Percentiles rank a stretch among this genome's conserved stretches.
Conservation (phyloP, 2,888 invertebrate genomes). For the Standfussiana lucernea region DNA sequence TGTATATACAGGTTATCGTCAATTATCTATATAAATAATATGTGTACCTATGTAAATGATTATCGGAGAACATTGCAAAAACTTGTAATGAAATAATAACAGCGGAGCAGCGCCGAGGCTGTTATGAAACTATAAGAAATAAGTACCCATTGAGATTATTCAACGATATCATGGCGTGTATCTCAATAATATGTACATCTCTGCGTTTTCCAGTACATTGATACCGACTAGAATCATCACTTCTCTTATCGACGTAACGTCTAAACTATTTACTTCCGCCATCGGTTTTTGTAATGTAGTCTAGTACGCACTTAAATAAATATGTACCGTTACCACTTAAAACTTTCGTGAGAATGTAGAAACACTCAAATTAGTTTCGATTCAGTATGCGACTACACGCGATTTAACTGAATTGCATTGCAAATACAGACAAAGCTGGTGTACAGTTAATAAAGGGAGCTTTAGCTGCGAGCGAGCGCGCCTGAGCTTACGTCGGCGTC, state of each 20-base stretch:
- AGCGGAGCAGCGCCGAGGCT: slow-evolving; percentile 50
- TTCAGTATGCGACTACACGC: slow-evolving; percentile 67
- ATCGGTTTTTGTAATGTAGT: slow-evolving; percentile 74
- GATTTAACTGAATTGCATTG: slow-evolving; percentile 69
- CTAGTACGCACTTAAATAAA: slow-evolving; percentile 71
- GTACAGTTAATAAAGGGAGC: slow-evolving; percentile 60
- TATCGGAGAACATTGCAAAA: slow-evolving; percentile 53
- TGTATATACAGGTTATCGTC: slow-evolving; percentile 14
- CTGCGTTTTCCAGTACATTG: slow-evolving; percentile 48
- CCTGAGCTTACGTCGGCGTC: slow-evolving; percentile 12
- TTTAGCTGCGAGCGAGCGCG: slow-evolving; percentile 26
- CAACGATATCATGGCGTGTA: slow-evolving; percentile 50
- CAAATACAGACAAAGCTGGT: slow-evolving; percentile 61
- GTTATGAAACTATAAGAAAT: slow-evolving; percentile 60
- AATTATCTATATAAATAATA: slow-evolving; percentile 38
- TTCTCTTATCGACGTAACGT: slow-evolving; percentile 76
- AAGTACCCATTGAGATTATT: slow-evolving; percentile 61
- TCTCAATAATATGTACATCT: slow-evolving; percentile 48
- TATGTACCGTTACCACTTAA: slow-evolving; percentile 76
- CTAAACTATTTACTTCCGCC: slow-evolving; percentile 77
- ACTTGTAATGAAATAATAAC: slow-evolving; percentile 66
- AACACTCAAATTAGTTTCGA: slow-evolving; percentile 70
- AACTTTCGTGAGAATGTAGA: slow-evolving; percentile 76
- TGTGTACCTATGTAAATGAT: slow-evolving; percentile 42
- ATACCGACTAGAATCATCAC: slow-evolving; percentile 70